phyloP scores from a whole-genome alignment of 2,797 vertebrate genomes.

The Syndactyla subalaris region DNA sequence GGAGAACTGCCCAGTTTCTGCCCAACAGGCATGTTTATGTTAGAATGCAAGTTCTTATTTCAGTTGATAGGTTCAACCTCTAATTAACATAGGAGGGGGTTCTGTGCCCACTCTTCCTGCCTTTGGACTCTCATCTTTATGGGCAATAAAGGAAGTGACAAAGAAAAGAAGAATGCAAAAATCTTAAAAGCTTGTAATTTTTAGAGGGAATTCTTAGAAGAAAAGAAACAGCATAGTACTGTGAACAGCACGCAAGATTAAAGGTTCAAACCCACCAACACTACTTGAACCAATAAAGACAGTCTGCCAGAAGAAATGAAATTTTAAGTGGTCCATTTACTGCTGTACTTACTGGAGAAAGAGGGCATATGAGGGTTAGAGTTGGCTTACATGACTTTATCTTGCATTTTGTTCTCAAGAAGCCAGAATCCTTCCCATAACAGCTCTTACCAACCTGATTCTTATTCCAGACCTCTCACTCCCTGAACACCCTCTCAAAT shows the following conservation, averaged over 20 bases:
- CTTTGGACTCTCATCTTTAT: neutral
- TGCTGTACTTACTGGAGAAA: neutral
- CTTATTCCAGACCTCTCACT: constrained; percentile 4
- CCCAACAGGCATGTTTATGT: neutral
- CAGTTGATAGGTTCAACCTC: neutral
- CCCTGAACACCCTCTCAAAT: constrained; percentile 33
- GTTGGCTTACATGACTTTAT: constrained; percentile 13
- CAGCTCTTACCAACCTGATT: neutral
- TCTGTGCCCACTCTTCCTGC: neutral
- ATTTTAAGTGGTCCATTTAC: constrained; percentile 9
- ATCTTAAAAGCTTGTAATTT: neutral
- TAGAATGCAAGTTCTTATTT: neutral
- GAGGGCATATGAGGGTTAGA: neutral
- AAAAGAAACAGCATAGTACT: neutral
- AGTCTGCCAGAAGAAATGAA: neutral
- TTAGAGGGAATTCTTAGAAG: neutral
- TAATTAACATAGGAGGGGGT: neutral
- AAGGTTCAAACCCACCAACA: constrained; percentile 4
- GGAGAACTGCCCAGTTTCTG: neutral
- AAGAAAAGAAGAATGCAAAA: neutral
- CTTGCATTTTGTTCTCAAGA: constrained; percentile 19
- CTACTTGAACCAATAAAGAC: neutral
- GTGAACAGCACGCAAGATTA: neutral
- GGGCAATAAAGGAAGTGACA: neutral
- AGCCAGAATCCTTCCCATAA: constrained; percentile 7